Percentiles rank a stretch among this genome's conserved stretches.
Evolutionary conservation across 1,140 invertebrate species (phyloP).

Genomic region (Drosophila santomea): DNA sequence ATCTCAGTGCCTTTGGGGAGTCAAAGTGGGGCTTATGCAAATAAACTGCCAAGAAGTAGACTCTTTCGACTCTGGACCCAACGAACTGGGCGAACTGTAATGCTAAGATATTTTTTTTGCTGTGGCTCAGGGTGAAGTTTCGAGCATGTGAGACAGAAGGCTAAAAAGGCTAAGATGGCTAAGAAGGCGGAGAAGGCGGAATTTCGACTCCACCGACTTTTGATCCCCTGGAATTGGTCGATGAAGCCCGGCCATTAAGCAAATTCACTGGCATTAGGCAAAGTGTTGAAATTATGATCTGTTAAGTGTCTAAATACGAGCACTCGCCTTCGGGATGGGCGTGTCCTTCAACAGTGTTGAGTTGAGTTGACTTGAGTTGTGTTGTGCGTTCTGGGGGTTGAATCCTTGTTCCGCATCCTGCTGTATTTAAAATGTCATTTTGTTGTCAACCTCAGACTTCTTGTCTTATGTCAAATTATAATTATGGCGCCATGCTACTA

Average conservation of each 20-base stretch:
- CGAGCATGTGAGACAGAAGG: not conserved
- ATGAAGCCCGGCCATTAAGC: slow-evolving; percentile 32
- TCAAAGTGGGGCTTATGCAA: slow-evolving; percentile 37
- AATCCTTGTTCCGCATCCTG: slow-evolving; percentile 33
- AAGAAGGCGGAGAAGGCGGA: too few species aligned
- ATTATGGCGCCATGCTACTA: slow-evolving; percentile 83
- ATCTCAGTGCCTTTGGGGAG: slow-evolving; percentile 6
- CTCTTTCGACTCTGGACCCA: slow-evolving; percentile 1
- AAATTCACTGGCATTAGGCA: slow-evolving; percentile 59
- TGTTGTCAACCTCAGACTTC: slow-evolving; percentile 84
- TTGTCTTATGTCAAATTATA: slow-evolving; percentile 84
- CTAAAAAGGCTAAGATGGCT: too few species aligned
- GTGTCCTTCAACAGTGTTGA: not conserved
- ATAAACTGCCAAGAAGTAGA: slow-evolving; percentile 13
- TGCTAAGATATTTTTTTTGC: slow-evolving; percentile 18
- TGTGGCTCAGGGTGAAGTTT: slow-evolving; percentile 18
- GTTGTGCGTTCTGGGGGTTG: slow-evolving; percentile 4
- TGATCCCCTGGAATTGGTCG: slow-evolving; percentile 25
- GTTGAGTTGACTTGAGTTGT: too few species aligned
- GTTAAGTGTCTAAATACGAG: slow-evolving; percentile 80
- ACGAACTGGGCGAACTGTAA: not conserved
- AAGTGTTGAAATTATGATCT: slow-evolving; percentile 82
- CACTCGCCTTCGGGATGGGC: slow-evolving; percentile 4
- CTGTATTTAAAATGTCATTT: slow-evolving; percentile 84
- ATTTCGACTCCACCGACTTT: not conserved